Conservation (phyloP, 1,140 invertebrate species). For the Diabrotica virgifera region DNA sequence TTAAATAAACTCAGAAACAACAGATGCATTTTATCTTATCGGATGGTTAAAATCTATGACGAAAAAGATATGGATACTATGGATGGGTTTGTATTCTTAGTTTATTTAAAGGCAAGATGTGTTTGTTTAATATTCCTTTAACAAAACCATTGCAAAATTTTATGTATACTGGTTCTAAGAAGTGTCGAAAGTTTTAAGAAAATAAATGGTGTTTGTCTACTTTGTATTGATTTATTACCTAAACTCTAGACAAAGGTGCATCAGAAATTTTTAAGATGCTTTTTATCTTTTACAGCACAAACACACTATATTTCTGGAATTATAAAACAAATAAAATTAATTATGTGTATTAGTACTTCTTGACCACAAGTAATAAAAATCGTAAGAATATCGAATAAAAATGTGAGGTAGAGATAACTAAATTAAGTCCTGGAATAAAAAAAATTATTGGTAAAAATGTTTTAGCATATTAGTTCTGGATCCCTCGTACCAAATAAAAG, state of each 20-base stretch:
- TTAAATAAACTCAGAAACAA: constrained; percentile 3
- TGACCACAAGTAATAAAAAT: too few species aligned
- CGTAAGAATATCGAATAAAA: too few species aligned
- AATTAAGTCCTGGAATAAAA: too few species aligned
- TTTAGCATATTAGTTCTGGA: too few species aligned
- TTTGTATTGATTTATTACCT: neutral
- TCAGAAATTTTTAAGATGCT: neutral
- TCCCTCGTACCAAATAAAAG: too few species aligned
- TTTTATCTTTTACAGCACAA: neutral
- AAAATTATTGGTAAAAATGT: too few species aligned
- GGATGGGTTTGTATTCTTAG: neutral
- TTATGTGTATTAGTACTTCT: too few species aligned
- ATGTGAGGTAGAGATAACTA: too few species aligned
- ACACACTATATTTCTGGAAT: too few species aligned
- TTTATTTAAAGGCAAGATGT: neutral
- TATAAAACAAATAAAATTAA: too few species aligned
- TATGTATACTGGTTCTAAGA: neutral
- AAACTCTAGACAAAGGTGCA: neutral
- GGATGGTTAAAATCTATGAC: neutral
- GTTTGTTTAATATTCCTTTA: neutral
- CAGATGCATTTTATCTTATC: constrained; percentile 2
- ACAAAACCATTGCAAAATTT: neutral
- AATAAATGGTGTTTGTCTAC: neutral
- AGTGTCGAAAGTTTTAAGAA: neutral
- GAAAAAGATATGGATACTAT: constrained; percentile 2